Evolutionary conservation across 2,888 invertebrate genomes (phyloP).

Genomic region (Cecidostiba fungosa): DNA sequence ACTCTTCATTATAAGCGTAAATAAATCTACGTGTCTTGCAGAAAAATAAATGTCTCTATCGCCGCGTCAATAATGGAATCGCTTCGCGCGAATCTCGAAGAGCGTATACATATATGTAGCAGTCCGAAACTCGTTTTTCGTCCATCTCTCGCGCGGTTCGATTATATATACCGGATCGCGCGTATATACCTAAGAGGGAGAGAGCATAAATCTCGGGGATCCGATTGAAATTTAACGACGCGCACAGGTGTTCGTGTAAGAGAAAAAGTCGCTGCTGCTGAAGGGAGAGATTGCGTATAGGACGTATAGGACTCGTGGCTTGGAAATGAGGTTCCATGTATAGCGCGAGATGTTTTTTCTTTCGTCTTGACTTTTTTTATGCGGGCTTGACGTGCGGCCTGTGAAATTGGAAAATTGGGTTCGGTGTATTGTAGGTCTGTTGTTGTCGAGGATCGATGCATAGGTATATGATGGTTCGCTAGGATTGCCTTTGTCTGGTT

Average conservation of each 20-base stretch:
- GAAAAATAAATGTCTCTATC: conserved; percentile 60
- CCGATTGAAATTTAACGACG: conserved; percentile 73
- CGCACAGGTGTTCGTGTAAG: conserved; percentile 64
- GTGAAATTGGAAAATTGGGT: background rate
- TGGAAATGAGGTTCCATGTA: background rate
- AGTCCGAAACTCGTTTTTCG: conserved; percentile 59
- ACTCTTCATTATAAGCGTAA: background rate
- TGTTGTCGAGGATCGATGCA: no score
- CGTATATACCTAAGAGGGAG: background rate
- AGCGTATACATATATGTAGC: conserved; percentile 3
- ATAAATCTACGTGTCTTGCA: background rate
- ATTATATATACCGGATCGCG: conserved; percentile 38
- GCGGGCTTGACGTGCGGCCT: background rate
- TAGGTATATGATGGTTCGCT: no score
- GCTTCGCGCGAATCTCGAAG: background rate
- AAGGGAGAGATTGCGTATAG: conserved; percentile 15
- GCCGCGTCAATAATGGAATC: conserved; percentile 14
- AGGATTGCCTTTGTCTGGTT: no score
- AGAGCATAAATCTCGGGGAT: conserved; percentile 69
- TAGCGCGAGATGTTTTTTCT: background rate
- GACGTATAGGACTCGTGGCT: background rate
- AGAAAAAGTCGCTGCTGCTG: conserved; percentile 1
- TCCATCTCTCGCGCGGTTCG: conserved; percentile 7
- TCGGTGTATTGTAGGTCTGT: background rate
- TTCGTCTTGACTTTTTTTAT: background rate